These are phyloP conservation scores for Archips crataeganus DNA, from an alignment of 2,888 invertebrate species.

Conservation along the genomic window DNA sequence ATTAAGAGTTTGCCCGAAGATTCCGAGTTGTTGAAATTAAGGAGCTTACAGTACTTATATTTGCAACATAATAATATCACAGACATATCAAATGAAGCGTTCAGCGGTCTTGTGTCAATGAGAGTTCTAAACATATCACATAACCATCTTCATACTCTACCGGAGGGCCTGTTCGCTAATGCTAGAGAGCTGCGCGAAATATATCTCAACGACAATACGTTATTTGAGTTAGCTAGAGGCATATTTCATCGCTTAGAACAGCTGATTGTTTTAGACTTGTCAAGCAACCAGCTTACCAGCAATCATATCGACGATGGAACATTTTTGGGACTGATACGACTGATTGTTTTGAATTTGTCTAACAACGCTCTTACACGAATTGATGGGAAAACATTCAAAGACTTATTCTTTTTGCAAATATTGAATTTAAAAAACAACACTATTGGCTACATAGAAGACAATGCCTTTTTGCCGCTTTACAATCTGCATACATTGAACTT, in stretches of 20 bases:
- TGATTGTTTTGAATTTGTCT: constrained; percentile 94
- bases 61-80: constrained; percentile 94
- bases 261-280: constrained; percentile 93
- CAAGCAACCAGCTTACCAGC: constrained; percentile 93
- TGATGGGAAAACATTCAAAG: constrained; percentile 94
- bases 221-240: constrained; percentile 93
- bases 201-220: constrained; percentile 93
- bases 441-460: constrained; percentile 95
- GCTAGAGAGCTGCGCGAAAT: constrained; percentile 93
- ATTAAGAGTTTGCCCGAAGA: constrained; percentile 90
- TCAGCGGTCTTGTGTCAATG: constrained; percentile 92
- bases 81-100: constrained; percentile 91
- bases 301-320: constrained; percentile 94
- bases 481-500: constrained; percentile 95
- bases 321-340: constrained; percentile 93
- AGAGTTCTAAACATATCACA: constrained; percentile 94
- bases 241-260: constrained; percentile 94
- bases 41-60: constrained; percentile 92
- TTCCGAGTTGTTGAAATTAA: constrained; percentile 90
- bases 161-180: constrained; percentile 92
- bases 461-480: constrained; percentile 94
- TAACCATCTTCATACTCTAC: constrained; percentile 93
- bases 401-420: constrained; percentile 94
- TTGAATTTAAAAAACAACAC: constrained; percentile 94
- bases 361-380: constrained; percentile 94